Evolutionary conservation across 2,797 vertebrate species (phyloP), one percentile per base, ranked within the genome.

Genomic region (Ficedula albicollis): DNA sequence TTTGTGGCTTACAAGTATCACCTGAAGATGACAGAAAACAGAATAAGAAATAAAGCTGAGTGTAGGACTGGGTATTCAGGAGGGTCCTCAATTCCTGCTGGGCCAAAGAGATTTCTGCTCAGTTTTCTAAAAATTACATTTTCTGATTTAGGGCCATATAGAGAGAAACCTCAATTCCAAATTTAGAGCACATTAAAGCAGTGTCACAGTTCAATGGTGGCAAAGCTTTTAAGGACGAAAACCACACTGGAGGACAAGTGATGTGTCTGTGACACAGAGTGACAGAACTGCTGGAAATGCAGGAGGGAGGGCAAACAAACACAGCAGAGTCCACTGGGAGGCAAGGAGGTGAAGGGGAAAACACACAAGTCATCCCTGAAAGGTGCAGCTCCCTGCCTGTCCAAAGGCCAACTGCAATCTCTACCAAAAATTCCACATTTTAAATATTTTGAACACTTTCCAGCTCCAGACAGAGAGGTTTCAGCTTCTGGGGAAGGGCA

Each of bases 91-190:
- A 26, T n/a, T 60, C 72, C 75, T 72, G 68, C 38, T 2, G 7
- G 27, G 51, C 49, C 73, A 38, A 77, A 89, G 46, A 58, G 72
- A 91, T 85, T 80, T 91, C 82, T 89, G 25, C 29, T 78, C 43
- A 36, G 25, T 86, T 84, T 46, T 75, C 84, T 86, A 80, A 60
- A 95, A 95, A 86, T 85, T 32, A 87, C 19, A 5, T 68, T 89
- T 92, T 68, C 68, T n/a, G 39, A 81, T 95, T 78, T 73, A 78
- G 43, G 62, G 62, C 62, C 86, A 89, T 58, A 84, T 13, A 43
- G 69, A 84, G 46, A 84, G 51, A 95, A 96, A 87, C 87, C 81
- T 92, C 89, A 75, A 80, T 80, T 95, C 54, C 81, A 49, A 67
- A 94, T 87, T 85, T 92, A 90, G 78, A 92, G 46, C 72, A 34